Conservation (phyloP, 1,140 invertebrate genomes). For the Oryctes rhinoceros region DNA sequence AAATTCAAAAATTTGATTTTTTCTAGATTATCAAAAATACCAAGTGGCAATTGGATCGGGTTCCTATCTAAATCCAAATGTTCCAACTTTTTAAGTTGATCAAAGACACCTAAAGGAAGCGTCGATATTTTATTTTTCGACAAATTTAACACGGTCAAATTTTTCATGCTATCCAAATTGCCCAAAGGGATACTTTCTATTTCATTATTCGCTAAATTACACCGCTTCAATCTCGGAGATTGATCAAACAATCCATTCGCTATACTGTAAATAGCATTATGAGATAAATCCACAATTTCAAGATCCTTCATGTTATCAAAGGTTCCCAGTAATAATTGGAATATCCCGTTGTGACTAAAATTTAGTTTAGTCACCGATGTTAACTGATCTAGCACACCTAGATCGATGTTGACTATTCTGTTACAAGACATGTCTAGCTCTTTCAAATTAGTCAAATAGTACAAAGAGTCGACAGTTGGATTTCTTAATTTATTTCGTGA, state of each 20-base stretch:
- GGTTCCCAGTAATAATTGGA: not conserved
- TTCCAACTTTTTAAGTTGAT: not conserved
- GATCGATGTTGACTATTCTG: conserved; percentile 11
- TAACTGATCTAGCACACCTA: conserved; percentile 5
- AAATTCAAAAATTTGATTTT: not conserved
- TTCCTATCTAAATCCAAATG: conserved; percentile 28
- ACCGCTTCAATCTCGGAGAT: not conserved
- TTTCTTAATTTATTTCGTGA: conserved; percentile 16
- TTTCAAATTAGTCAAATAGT: conserved; percentile 31
- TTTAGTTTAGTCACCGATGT: not conserved
- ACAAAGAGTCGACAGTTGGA: conserved; percentile 18
- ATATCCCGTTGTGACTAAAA: conserved; percentile 22
- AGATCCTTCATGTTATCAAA: conserved; percentile 8
- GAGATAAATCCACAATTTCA: conserved; percentile 15
- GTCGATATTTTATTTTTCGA: conserved; percentile 39
- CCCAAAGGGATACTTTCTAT: not conserved
- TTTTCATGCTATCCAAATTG: not conserved
- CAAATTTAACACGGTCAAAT: conserved; percentile 1
- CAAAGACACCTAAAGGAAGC: conserved; percentile 2
- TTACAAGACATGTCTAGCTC: conserved; percentile 29
- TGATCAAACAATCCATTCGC: not conserved
- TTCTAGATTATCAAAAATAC: conserved; percentile 8
- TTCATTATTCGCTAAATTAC: conserved; percentile 25
- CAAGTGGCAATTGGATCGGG: not conserved
- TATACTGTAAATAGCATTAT: not conserved